Evolutionary conservation across 92 coral and sea anemone species (phyloP).

Genomic region (Parazoanthus darwini): DNA sequence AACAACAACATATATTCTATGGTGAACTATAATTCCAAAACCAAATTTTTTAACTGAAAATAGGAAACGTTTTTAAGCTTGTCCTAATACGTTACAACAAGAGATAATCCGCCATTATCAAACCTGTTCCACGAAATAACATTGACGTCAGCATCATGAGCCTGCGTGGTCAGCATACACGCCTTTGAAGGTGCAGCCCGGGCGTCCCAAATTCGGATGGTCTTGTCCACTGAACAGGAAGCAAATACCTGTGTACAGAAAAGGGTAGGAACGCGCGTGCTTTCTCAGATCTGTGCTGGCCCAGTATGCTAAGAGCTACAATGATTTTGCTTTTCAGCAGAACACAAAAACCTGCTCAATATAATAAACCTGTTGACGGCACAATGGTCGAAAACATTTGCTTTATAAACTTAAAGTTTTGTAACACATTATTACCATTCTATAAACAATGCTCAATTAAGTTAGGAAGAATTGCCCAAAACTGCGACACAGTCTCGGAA

Average conservation of each 20-base stretch:
- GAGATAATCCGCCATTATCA: neutral
- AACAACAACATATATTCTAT: no score
- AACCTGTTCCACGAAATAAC: slow-evolving; percentile 99
- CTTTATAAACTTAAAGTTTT: no score
- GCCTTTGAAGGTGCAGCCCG: slow-evolving; percentile 93
- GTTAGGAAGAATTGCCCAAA: neutral
- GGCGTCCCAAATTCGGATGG: slow-evolving; percentile 91
- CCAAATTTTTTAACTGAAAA: neutral
- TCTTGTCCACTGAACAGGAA: slow-evolving; percentile 94
- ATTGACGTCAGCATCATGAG: slow-evolving; percentile 95
- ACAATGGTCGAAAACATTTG: neutral
- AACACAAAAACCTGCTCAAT: neutral
- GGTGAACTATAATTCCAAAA: no score
- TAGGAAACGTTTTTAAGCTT: neutral
- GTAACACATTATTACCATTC: no score
- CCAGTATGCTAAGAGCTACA: neutral
- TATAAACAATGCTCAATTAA: neutral
- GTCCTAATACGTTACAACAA: neutral
- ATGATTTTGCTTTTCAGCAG: neutral
- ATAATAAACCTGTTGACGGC: no score
- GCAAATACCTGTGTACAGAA: slow-evolving; percentile 79
- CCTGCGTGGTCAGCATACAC: slow-evolving; percentile 89
- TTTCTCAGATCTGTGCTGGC: neutral
- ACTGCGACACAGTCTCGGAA: neutral
- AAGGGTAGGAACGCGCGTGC: neutral